Conservation (phyloP, 1,140 invertebrate genomes). For the Drosophila funebris region DNA sequence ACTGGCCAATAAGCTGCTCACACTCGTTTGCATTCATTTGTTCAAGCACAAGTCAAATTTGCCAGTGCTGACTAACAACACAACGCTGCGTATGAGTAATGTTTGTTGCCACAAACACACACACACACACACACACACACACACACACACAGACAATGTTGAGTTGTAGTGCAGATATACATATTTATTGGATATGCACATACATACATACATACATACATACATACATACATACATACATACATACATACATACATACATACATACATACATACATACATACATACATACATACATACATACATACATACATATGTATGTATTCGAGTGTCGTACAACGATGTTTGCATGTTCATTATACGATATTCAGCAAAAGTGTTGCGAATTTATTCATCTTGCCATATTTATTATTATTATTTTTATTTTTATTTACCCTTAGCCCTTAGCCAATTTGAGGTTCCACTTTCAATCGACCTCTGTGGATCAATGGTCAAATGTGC, state of each 20-base stretch:
- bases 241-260: neutral
- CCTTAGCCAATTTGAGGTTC: neutral
- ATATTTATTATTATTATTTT: neutral
- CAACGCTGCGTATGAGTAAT: slow-evolving; percentile 41
- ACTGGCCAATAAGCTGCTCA: slow-evolving; percentile 30
- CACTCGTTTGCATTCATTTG: slow-evolving; percentile 27
- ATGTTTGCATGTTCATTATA: slow-evolving; percentile 1
- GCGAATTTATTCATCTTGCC: no score
- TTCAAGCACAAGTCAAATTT: slow-evolving; percentile 11
- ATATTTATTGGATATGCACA: neutral
- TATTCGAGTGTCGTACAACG: neutral
- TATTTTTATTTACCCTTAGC: neutral
- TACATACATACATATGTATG: neutral
- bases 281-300: neutral
- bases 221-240: neutral
- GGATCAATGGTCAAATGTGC: neutral
- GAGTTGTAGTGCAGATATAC: neutral
- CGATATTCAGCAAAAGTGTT: neutral
- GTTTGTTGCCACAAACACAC: slow-evolving; percentile 7
- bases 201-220: neutral
- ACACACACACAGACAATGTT: neutral
- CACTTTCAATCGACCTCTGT: neutral
- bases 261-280: neutral
- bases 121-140: neutral
- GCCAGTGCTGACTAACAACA: neutral